phyloP scores from a whole-genome alignment of 64 coral and sea anemone species.

The Astreopora myriophthalma region DNA sequence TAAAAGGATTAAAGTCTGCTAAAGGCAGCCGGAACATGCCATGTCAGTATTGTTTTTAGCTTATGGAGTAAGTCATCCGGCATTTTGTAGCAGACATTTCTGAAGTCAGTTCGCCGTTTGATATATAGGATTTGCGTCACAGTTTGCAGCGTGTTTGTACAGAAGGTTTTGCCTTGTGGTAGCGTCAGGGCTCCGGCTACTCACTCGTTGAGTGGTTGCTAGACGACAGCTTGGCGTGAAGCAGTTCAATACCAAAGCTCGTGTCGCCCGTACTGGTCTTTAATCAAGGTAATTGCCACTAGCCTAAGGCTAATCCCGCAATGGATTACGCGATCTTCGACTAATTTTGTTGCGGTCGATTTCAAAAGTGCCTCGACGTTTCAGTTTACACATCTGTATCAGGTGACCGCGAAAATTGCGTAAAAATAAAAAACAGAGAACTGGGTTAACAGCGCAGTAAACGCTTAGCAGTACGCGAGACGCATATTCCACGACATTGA shows the following conservation, averaged over 20 bases:
- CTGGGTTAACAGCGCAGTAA: neutral
- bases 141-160: no score
- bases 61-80: no score
- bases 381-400: neutral
- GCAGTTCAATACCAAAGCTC: neutral
- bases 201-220: neutral
- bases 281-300: no score
- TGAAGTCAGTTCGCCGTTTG: no score
- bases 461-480: neutral
- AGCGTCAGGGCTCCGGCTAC: no score
- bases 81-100: no score
- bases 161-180: no score
- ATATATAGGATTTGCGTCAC: no score
- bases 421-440: constrained; percentile 2
- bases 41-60: no score
- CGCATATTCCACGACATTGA: neutral
- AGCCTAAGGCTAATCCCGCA: no score
- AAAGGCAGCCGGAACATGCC: no score
- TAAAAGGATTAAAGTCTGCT: no score
- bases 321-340: neutral
- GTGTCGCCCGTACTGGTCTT: neutral
- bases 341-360: neutral
- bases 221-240: neutral
- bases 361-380: neutral
- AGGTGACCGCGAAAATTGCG: neutral